These are phyloP conservation scores for Toxotes jaculatrix DNA, from an alignment of 2,113 vertebrate species.

Conservation along the genomic window DNA sequence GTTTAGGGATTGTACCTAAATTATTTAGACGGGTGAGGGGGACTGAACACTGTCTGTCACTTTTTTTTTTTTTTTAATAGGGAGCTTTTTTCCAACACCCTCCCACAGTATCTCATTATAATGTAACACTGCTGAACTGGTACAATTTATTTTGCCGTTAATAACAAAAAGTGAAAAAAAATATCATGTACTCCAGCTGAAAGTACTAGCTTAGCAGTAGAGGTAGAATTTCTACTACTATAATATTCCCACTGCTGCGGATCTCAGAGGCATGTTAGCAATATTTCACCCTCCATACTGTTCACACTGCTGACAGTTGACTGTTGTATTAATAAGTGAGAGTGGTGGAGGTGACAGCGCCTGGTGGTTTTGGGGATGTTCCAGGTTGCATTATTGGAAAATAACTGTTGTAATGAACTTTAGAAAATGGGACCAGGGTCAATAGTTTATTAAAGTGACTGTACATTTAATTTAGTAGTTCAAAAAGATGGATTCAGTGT, in stretches of 20 bases:
- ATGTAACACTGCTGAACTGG: too few species aligned
- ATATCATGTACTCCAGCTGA: not conserved
- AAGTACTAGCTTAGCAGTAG: not conserved
- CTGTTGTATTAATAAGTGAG: not conserved
- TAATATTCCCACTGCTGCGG: too few species aligned
- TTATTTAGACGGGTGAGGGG: not conserved
- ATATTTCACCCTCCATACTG: not conserved
- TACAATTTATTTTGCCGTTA: not conserved
- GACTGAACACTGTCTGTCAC: not conserved
- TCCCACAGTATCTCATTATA: not conserved
- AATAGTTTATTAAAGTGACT: not conserved
- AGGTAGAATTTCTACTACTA: not conserved
- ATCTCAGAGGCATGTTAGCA: too few species aligned
- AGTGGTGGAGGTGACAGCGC: not conserved
- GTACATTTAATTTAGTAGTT: not conserved
- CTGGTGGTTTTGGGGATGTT: not conserved
- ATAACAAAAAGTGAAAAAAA: not conserved
- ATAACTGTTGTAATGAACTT: not conserved
- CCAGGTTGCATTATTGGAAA: not conserved
- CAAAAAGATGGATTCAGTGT: constrained; percentile 1
- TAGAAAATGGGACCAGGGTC: not conserved
- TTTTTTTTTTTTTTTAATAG: not conserved
- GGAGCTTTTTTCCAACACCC: not conserved
- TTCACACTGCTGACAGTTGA: not conserved
- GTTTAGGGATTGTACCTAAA: constrained; percentile 17